A percentile compares a stretch with the other conserved stretches of the same genome.
Evolutionary conservation across 2,888 invertebrate species (phyloP).

Genomic region (Nematopogon swammerdamellus): DNA sequence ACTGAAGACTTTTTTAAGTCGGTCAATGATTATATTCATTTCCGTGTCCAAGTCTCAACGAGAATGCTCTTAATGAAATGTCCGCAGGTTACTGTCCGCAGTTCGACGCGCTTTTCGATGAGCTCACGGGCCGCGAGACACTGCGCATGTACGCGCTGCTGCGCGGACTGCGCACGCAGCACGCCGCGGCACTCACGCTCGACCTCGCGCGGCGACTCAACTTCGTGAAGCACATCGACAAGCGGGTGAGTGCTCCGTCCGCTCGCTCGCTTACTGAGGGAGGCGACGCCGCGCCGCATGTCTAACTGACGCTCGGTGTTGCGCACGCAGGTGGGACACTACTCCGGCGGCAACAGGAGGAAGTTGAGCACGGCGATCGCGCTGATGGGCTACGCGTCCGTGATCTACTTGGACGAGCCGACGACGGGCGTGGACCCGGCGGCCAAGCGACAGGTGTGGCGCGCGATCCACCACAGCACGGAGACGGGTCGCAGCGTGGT

Average conservation of each 20-base stretch:
- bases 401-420: slow-evolving; percentile 69
- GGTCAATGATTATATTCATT: too few relatives aligned
- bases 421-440: slow-evolving; percentile 75
- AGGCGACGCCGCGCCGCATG: too few relatives aligned
- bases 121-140: slow-evolving; percentile 69
- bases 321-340: slow-evolving; percentile 40
- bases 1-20: not conserved
- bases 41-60: too few relatives aligned
- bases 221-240: slow-evolving; percentile 61
- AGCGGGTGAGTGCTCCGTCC: slow-evolving; percentile 31
- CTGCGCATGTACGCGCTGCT: slow-evolving; percentile 62
- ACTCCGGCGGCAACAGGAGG: slow-evolving; percentile 72
- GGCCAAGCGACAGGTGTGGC: slow-evolving; percentile 71
- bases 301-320: not conserved
- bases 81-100: slow-evolving; percentile 69
- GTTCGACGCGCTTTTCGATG: slow-evolving; percentile 69
- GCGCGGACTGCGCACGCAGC: slow-evolving; percentile 51
- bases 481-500: slow-evolving; percentile 70
- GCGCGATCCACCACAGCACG: slow-evolving; percentile 62
- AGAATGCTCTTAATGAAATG: too few relatives aligned
- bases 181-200: slow-evolving; percentile 27
- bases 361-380: slow-evolving; percentile 72
- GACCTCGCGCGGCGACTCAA: slow-evolving; percentile 54
- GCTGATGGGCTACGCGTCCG: slow-evolving; percentile 64
- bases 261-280: slow-evolving; percentile 15